phyloP scores from a whole-genome alignment of 2,888 invertebrate species.

The Meta bourneti region DNA sequence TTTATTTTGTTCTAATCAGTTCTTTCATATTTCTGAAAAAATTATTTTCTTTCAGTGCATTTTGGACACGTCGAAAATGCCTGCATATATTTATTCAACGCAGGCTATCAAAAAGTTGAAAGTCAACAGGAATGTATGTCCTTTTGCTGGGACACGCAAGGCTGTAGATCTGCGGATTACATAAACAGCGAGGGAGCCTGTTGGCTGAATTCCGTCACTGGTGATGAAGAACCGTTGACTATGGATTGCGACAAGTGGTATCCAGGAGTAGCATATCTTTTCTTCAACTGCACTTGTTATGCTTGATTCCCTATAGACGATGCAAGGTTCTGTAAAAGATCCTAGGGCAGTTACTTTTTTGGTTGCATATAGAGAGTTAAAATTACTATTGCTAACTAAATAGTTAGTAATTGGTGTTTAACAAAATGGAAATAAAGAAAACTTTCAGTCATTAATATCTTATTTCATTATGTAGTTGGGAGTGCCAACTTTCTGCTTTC shows the following conservation, averaged over 20 bases:
- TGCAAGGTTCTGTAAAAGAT: too few species aligned
- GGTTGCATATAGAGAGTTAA: too few species aligned
- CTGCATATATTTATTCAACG: conserved; percentile 71
- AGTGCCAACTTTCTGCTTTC: too few species aligned
- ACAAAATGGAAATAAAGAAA: too few species aligned
- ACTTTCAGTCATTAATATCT: too few species aligned
- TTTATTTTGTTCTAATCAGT: not conserved
- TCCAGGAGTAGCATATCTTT: conserved; percentile 67
- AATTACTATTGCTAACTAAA: too few species aligned
- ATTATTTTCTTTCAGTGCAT: conserved; percentile 58
- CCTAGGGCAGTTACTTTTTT: too few species aligned
- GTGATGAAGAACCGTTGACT: conserved; percentile 66
- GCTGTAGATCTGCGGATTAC: conserved; percentile 73
- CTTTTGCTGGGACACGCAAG: conserved; percentile 71
- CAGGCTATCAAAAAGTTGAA: conserved; percentile 62
- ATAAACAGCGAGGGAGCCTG: conserved; percentile 57
- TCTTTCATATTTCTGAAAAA: not conserved
- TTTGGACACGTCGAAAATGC: conserved; percentile 64
- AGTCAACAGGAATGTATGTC: conserved; percentile 67
- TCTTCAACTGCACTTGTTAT: conserved; percentile 74
- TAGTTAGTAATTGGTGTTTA: too few species aligned
- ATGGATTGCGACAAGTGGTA: conserved; percentile 66
- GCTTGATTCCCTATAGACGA: not conserved
- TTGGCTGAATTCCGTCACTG: conserved; percentile 70
- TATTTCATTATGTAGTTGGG: too few species aligned